Conservation (phyloP, 2,888 invertebrate species). For the Mesorhabditis belari region DNA sequence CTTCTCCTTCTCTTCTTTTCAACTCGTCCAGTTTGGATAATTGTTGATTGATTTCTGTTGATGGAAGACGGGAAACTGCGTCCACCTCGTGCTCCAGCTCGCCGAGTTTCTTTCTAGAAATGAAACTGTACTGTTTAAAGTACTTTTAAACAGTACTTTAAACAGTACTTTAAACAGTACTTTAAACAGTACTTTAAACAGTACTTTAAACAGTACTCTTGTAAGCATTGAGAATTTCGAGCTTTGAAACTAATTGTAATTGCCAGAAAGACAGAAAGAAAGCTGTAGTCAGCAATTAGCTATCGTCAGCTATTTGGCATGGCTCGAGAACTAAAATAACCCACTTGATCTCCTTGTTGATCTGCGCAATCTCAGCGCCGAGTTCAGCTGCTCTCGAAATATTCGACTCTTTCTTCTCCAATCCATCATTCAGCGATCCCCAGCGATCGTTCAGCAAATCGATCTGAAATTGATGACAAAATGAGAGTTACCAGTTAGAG, state of each 20-base stretch:
- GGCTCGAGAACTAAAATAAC: no score
- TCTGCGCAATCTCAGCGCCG: conserved; percentile 14
- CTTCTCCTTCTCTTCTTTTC: conserved; percentile 1
- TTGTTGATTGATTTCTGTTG: conserved; percentile 20
- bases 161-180: no score
- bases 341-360: conserved; percentile 24
- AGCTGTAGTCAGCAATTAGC: no score
- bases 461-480: conserved; percentile 58
- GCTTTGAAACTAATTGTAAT: no score
- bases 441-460: conserved; percentile 68
- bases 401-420: conserved; percentile 19
- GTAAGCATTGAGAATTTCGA: no score
- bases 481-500: background rate
- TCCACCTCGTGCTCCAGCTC: conserved; percentile 29
- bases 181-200: no score
- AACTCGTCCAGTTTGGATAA: conserved; percentile 11
- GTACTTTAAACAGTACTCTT: background rate
- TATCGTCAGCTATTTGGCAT: no score
- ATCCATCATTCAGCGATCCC: conserved; percentile 54
- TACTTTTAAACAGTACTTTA: no score
- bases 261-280: no score
- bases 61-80: conserved; percentile 16
- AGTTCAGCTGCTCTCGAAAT: conserved; percentile 16
- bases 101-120: conserved; percentile 15
- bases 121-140: background rate